phyloP scores from a whole-genome alignment of 2,888 invertebrate genomes.

The Diaprepes abbreviatus region DNA sequence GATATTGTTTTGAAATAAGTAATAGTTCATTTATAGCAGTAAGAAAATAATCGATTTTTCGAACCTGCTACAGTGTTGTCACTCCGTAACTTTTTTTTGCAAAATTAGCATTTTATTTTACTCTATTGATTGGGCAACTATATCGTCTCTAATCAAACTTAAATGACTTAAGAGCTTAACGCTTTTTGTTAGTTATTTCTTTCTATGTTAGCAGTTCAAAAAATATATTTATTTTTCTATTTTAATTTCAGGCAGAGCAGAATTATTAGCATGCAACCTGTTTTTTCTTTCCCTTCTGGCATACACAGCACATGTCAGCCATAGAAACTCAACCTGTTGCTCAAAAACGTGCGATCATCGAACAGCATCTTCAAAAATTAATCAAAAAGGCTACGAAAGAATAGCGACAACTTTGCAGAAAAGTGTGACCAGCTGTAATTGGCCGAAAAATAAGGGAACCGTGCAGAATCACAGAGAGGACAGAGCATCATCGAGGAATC shows the following conservation, averaged over 20 bases:
- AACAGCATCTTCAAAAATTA: slow-evolving; percentile 49
- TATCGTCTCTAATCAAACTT: too few relatives aligned
- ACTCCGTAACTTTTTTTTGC: too few relatives aligned
- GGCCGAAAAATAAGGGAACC: slow-evolving; percentile 56
- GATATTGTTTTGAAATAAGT: too few relatives aligned
- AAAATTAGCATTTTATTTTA: too few relatives aligned
- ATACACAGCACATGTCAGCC: slow-evolving; percentile 84
- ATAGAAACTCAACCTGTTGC: slow-evolving; percentile 70
- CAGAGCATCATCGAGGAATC: neutral
- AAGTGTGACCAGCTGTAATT: slow-evolving; percentile 63
- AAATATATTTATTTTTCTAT: neutral
- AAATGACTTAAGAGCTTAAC: too few relatives aligned
- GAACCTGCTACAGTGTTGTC: too few relatives aligned
- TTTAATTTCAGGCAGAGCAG: slow-evolving; percentile 75
- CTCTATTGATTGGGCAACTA: too few relatives aligned
- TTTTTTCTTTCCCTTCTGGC: slow-evolving; percentile 89
- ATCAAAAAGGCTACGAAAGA: slow-evolving; percentile 62
- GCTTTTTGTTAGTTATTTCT: too few relatives aligned
- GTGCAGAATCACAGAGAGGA: slow-evolving; percentile 10
- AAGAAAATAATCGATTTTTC: too few relatives aligned
- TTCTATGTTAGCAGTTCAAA: too few relatives aligned
- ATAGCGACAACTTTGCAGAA: slow-evolving; percentile 62
- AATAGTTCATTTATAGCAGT: too few relatives aligned
- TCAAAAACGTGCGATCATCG: slow-evolving; percentile 56
- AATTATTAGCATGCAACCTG: slow-evolving; percentile 91